These are phyloP conservation scores for Holocentrus rufus DNA, from an alignment of 2,797 vertebrate species.

Conservation along the genomic window DNA sequence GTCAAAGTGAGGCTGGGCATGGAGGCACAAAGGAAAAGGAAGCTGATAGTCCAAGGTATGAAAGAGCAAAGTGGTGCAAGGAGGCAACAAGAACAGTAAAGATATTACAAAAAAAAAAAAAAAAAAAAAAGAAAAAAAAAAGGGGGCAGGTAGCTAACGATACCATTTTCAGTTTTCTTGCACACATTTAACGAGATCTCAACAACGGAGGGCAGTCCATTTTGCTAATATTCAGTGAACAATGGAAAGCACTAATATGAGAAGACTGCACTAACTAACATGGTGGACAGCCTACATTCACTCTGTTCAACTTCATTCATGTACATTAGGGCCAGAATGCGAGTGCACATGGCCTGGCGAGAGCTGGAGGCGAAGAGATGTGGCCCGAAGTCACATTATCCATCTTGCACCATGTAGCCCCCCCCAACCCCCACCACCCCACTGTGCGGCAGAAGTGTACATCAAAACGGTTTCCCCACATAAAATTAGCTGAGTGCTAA, in stretches of 20 bases:
- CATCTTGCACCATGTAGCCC: constrained; percentile 16
- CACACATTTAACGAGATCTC: constrained; percentile 44
- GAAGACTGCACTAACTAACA: constrained; percentile 37
- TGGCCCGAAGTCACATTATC: constrained; percentile 39
- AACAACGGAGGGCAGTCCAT: constrained; percentile 29
- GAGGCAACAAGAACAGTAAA: constrained; percentile 45
- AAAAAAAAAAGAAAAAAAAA: constrained; percentile 39
- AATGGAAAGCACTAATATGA: constrained; percentile 48
- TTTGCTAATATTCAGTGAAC: constrained; percentile 46
- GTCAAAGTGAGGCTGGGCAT: constrained; percentile 17
- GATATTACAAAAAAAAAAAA: constrained; percentile 50
- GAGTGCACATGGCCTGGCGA: constrained; percentile 19
- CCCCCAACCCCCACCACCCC: constrained; percentile 21
- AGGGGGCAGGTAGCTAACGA: constrained; percentile 39
- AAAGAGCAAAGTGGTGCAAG: constrained; percentile 42
- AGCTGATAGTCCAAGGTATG: constrained; percentile 8
- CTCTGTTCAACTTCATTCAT: constrained; percentile 59
- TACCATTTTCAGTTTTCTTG: constrained; percentile 34
- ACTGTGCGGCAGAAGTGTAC: constrained; percentile 51
- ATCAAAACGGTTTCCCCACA: constrained; percentile 22
- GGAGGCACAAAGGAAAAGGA: constrained; percentile 35
- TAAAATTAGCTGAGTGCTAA: constrained; percentile 33
- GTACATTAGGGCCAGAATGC: constrained; percentile 46
- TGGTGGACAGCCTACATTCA: constrained; percentile 65
- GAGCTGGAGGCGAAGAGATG: constrained; percentile 17